phyloP scores from a whole-genome alignment of 2,113 vertebrate species.

The Procavia capensis region DNA sequence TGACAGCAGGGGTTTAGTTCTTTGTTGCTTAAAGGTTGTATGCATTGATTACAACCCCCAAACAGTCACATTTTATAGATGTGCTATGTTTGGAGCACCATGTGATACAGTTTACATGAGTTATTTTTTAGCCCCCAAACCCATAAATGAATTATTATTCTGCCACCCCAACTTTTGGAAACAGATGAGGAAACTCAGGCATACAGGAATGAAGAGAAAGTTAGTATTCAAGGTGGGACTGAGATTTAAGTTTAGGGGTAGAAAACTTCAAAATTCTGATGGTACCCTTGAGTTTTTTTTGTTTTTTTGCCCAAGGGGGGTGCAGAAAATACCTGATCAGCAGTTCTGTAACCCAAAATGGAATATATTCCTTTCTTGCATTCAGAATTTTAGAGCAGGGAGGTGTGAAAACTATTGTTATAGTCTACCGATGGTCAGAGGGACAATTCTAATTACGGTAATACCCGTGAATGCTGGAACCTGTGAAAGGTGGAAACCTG shows the following conservation, averaged over 20 bases:
- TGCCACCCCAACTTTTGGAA: background rate
- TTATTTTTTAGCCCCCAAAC: background rate
- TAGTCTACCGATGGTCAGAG: background rate
- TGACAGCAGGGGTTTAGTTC: no score
- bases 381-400: background rate
- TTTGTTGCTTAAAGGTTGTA: background rate
- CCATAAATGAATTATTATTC: background rate
- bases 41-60: background rate
- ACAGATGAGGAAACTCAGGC: background rate
- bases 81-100: background rate
- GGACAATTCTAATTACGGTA: background rate
- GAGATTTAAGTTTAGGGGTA: accelerated
- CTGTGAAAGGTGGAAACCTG: no score
- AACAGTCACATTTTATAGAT: background rate
- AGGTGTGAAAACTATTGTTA: background rate
- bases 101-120: background rate
- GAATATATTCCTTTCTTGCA: background rate
- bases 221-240: background rate
- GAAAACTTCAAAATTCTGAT: background rate
- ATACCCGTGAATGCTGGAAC: no score
- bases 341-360: background rate
- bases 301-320: background rate
- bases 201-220: background rate
- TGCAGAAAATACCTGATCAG: background rate
- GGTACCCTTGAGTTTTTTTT: background rate